Conservation (phyloP, 2,797 vertebrate genomes). For the Clamator glandarius region DNA sequence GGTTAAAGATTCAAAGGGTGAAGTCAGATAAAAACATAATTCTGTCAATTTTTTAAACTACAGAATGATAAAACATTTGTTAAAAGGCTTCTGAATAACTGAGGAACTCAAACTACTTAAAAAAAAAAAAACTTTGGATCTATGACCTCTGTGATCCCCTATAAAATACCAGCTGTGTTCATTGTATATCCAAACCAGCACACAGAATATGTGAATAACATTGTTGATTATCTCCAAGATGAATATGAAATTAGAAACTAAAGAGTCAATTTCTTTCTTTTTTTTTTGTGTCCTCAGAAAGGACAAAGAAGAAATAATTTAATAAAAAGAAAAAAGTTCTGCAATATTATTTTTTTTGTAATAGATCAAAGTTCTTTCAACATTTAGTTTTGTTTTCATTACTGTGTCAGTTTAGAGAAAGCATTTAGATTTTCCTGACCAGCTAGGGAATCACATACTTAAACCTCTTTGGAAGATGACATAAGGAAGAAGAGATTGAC, state of each 20-base stretch:
- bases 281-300: not conserved
- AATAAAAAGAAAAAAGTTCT: not conserved
- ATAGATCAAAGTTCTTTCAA: not conserved
- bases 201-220: not conserved
- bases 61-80: conserved; percentile 42
- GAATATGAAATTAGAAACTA: conserved; percentile 18
- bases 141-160: no score
- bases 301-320: not conserved
- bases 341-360: conserved; percentile 11
- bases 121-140: not conserved
- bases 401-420: not conserved
- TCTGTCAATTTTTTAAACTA: conserved; percentile 56
- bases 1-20: conserved; percentile 38
- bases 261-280: not conserved
- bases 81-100: conserved; percentile 26
- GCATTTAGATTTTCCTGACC: not conserved
- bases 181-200: no score
- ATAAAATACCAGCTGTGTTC: no score
- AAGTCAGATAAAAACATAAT: conserved; percentile 49
- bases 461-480: not conserved
- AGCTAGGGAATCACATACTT: not conserved
- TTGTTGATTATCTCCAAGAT: conserved; percentile 14
- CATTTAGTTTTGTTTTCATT: conserved; percentile 20
- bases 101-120: not conserved
- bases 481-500: conserved; percentile 52